Base-by-base conservation (phyloP, 1,140 invertebrate species). In the Anoplolepis gracilipes region DNA sequence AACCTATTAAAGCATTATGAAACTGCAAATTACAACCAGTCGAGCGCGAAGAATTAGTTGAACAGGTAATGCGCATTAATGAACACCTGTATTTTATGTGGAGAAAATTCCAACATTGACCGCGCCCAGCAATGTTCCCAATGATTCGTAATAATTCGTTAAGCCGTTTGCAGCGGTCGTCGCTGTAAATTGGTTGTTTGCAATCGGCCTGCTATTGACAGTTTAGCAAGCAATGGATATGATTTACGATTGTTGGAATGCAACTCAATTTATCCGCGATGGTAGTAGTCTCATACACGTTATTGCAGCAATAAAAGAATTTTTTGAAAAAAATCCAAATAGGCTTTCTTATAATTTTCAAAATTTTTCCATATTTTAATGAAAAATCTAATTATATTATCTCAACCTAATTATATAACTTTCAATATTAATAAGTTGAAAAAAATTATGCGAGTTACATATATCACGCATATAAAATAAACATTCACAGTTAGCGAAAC, bases 121-220 rank as follows among this genome's bases (percentile, higher is more conserved):
- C 57, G 59, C 30, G 59, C 46, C 10, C 57, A 16, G 16, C 46
- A 49, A 49, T 22, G 42, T 65, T 36, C 19, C 36, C 53, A 76
- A 87, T 67, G 49, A 76, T 57, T 85, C 82, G 46, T 65, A 85
- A 86, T 86, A 86, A 85, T 87, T 59, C 36, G 59, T 33, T 22
- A 42, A 59, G 67, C 67, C 30, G 11, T 46, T 85, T 22, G 46
- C 82, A 65, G 28, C 28, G 16, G 46, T 59, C n/a, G 46, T 59
- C n/a, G 85, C 30, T 59, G 65, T 85, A 70, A 84, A 72, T 59
- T 86, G 81, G 64, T 85, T 85, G 65, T 79, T 65, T 78, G 55
- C 46, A 65, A 61, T 33, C 49, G 69, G 42, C 30, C 70, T 76
- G 85, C 25, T 87, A 88, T 82, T 77, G 86, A 84, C 88, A 78